These are phyloP conservation scores for Echiichthys vipera DNA, from an alignment of 2,797 vertebrate species.

Conservation along the genomic window DNA sequence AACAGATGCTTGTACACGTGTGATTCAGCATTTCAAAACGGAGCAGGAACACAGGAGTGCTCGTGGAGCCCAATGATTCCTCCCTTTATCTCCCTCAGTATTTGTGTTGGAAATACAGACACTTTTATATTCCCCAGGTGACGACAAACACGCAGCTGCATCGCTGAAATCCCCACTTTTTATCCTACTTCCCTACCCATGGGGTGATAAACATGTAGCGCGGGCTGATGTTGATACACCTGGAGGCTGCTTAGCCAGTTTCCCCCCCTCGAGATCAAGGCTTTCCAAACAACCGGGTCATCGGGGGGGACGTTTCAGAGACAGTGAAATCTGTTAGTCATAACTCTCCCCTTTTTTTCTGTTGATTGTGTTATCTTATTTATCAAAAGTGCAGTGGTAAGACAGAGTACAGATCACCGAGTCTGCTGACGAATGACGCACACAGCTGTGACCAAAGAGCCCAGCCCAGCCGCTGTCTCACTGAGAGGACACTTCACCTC, in stretches of 20 bases:
- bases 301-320: conserved; percentile 41
- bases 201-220: conserved; percentile 22
- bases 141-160: conserved; percentile 30
- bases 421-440: conserved; percentile 58
- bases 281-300: conserved; percentile 36
- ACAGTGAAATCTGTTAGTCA: conserved; percentile 59
- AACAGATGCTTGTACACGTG: conserved; percentile 80
- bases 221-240: conserved; percentile 63
- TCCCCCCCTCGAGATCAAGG: background rate
- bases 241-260: conserved; percentile 44
- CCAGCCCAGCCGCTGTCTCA: background rate
- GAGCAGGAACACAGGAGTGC: conserved; percentile 28
- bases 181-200: conserved; percentile 39
- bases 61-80: conserved; percentile 9
- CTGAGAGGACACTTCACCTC: conserved; percentile 17
- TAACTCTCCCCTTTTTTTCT: conserved; percentile 30
- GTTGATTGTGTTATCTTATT: conserved; percentile 1
- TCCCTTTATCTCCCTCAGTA: background rate
- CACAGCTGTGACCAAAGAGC: conserved; percentile 4
- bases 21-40: conserved; percentile 74
- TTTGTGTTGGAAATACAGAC: conserved; percentile 3
- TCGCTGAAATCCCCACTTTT: conserved; percentile 38
- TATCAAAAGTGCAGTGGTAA: background rate
- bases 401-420: conserved; percentile 30
- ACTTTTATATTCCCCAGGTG: conserved; percentile 42